Percentiles rank a stretch among this genome's conserved stretches.
Evolutionary conservation across 1,140 invertebrate genomes (phyloP).

Genomic region (Danaus plexippus): DNA sequence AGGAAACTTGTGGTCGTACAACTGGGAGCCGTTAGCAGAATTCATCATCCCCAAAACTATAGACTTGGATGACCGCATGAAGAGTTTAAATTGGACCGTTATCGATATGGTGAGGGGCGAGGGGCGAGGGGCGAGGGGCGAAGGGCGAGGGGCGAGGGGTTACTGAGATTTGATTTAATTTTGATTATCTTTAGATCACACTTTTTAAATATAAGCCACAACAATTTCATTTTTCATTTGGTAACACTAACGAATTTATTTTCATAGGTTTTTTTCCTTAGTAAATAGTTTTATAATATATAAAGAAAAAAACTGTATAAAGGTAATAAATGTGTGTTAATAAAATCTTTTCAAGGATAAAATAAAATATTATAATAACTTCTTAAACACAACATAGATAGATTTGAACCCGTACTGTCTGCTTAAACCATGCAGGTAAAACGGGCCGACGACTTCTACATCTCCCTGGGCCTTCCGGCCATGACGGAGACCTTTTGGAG

Average conservation of each 20-base stretch:
- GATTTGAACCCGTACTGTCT: no score
- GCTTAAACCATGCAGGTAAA: constrained; percentile 47
- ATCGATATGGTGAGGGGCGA: constrained; percentile 68
- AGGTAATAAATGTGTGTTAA: no score
- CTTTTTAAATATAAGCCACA: background rate
- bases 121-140: no score
- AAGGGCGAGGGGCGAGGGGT: constrained; percentile 43
- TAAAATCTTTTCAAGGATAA: no score
- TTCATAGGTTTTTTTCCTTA: no score
- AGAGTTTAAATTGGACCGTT: constrained; percentile 73
- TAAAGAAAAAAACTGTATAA: no score
- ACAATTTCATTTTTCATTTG: no score
- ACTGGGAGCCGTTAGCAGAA: constrained; percentile 72
- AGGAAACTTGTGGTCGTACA: constrained; percentile 75
- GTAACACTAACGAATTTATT: no score
- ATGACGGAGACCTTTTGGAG: constrained; percentile 77
- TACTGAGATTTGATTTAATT: background rate
- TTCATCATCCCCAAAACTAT: constrained; percentile 62
- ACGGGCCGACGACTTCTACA: constrained; percentile 77
- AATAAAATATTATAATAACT: no score
- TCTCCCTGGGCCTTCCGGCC: constrained; percentile 73
- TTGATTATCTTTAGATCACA: background rate
- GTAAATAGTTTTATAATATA: no score
- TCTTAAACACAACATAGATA: no score
- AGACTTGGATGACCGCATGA: constrained; percentile 68